Evolutionary conservation across 2,797 vertebrate species (phyloP), one percentile per base, ranked within the genome.

Genomic region (Zalophus californianus): DNA sequence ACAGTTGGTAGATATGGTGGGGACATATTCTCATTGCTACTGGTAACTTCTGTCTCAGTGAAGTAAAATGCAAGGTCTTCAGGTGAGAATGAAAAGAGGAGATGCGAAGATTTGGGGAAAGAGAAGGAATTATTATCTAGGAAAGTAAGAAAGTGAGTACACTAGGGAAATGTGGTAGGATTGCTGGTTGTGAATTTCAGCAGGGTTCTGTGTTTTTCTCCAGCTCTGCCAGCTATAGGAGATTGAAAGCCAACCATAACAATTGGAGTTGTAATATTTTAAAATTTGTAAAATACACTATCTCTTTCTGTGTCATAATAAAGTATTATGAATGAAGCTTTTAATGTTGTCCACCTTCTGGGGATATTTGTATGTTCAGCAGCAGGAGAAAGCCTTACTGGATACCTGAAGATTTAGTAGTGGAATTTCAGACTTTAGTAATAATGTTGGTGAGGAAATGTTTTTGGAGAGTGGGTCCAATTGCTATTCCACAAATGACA

Each of bases 211-310:
- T 62, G 29, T 35, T 94, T 80, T 88, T 56, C 73, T 64, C 18
- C 29, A 52, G 9, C 32, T 58, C 18, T 14, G 48, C 7, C 29
- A 56, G 32, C 27, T 23, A 54, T 41, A 35, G 41, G 48, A 86
- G 8, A 70, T 82, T 44, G 79, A 80, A 95, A 77, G 48, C 16
- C 77, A 66, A 41, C 87, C 54, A 38, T 41, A 78, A 44, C 77
- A 83, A 79, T 75, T 73, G n/a, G 15, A 32, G 54, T n/a, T 62
- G 3, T 82, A 62, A 73, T 90, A 62, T 78, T 85, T 94, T 79
- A 10, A 83, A 64, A 88, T 78, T 44, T 64, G 48, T 66, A 70
- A 97, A 97, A 87, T 92, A 13, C 68, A 41, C 18, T 54, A 4
- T 92, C 48, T 82, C 25, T 87, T 56, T 41, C 35, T 84, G 52